Evolutionary conservation across 2,797 vertebrate species (phyloP).

Genomic region (Periparus ater): DNA sequence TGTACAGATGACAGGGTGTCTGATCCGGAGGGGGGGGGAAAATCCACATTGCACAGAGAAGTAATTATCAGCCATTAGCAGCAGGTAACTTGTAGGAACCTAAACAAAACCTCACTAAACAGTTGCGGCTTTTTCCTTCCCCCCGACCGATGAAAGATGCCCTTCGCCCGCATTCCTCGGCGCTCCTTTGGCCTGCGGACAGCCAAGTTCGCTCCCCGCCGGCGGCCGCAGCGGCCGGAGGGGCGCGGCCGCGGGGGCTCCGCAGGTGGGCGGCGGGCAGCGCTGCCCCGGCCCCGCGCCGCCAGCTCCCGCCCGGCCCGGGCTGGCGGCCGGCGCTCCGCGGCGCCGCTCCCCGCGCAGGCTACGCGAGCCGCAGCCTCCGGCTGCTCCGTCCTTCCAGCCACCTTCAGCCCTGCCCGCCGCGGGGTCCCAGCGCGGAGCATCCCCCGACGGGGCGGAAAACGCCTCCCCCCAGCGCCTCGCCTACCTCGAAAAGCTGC

Average conservation of each 20-base stretch:
- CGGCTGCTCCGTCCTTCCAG: background rate
- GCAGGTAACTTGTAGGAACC: slow-evolving; percentile 27
- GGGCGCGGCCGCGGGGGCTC: background rate
- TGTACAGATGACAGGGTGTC: background rate
- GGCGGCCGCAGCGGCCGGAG: background rate
- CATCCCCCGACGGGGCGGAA: background rate
- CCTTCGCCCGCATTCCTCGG: background rate
- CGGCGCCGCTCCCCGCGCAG: background rate
- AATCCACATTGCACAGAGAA: background rate
- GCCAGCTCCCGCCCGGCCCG: background rate
- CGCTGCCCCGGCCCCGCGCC: background rate
- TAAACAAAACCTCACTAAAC: background rate
- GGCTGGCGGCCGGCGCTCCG: background rate
- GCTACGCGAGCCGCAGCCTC: background rate
- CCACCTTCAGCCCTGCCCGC: slow-evolving; percentile 1
- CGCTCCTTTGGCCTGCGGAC: background rate
- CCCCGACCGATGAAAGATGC: background rate
- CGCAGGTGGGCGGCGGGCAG: background rate
- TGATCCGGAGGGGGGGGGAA: rapidly evolving
- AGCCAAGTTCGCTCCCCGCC: background rate
- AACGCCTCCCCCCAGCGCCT: background rate
- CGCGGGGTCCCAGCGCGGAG: background rate
- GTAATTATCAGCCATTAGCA: background rate
- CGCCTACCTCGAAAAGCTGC: slow-evolving; percentile 95
- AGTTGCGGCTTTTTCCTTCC: background rate